These are phyloP conservation scores for Hormaphis cornu DNA, from an alignment of 1,140 invertebrate species.

Conservation along the genomic window DNA sequence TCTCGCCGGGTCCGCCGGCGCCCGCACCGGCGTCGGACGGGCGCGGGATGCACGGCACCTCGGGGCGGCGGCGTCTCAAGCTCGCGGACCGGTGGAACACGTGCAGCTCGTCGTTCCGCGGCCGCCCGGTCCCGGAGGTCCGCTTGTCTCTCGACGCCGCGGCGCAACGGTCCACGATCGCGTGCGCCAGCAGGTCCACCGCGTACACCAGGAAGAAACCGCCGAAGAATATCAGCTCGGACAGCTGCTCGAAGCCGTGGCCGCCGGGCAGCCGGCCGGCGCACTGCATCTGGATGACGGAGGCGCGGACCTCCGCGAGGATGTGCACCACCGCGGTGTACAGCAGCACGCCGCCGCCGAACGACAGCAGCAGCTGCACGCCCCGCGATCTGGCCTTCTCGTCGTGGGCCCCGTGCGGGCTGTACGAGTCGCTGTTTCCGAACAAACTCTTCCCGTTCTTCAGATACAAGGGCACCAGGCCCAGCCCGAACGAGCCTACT, in stretches of 20 bases:
- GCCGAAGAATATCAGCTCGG: slow-evolving; percentile 56
- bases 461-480: slow-evolving; percentile 54
- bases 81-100: slow-evolving; percentile 50
- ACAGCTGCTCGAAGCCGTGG: slow-evolving; percentile 39
- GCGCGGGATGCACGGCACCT: slow-evolving; percentile 38
- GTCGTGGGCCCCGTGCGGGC: slow-evolving; percentile 34
- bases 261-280: slow-evolving; percentile 41
- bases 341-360: slow-evolving; percentile 70
- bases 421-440: slow-evolving; percentile 14
- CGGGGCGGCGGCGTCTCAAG: slow-evolving; percentile 46
- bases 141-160: slow-evolving; percentile 39
- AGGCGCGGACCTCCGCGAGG: slow-evolving; percentile 61
- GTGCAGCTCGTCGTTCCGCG: no score
- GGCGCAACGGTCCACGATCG: slow-evolving; percentile 45
- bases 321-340: slow-evolving; percentile 68
- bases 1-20: neutral
- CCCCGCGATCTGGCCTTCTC: slow-evolving; percentile 44
- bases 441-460: slow-evolving; percentile 42
- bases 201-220: slow-evolving; percentile 67
- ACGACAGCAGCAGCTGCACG: slow-evolving; percentile 57
- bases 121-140: slow-evolving; percentile 38
- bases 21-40: neutral
- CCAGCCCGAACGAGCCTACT: slow-evolving; percentile 55
- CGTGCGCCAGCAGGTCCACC: slow-evolving; percentile 59
- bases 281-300: slow-evolving; percentile 43